Evolutionary conservation across 2,888 invertebrate genomes (phyloP).

Genomic region (Calliscelio sp.): DNA sequence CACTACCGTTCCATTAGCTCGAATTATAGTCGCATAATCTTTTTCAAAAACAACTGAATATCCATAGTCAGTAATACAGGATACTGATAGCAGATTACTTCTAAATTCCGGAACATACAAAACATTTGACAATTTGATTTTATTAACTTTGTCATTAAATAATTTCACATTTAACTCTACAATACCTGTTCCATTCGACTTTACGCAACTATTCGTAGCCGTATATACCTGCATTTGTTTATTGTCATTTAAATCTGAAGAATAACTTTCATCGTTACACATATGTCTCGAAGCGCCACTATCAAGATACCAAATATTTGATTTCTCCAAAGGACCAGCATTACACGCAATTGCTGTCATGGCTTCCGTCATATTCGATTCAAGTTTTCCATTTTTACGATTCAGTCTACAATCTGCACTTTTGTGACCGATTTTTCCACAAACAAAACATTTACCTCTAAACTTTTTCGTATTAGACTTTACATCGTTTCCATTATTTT

Average conservation of each 20-base stretch:
- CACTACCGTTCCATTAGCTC: constrained; percentile 48
- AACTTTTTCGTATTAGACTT: background rate
- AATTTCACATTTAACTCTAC: background rate
- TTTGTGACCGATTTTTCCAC: constrained; percentile 25
- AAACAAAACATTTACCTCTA: background rate
- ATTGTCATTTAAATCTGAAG: background rate
- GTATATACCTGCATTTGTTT: background rate
- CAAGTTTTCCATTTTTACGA: no score
- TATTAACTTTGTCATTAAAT: background rate
- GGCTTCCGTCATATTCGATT: background rate
- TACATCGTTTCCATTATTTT: background rate
- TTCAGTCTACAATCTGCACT: constrained; percentile 18
- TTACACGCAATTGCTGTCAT: background rate
- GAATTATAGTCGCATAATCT: constrained; percentile 71
- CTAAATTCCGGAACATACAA: constrained; percentile 76
- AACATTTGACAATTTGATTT: constrained; percentile 72
- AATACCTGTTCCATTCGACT: background rate
- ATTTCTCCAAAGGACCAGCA: background rate
- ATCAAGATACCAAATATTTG: constrained; percentile 12
- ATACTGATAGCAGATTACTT: constrained; percentile 78
- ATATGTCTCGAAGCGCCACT: constrained; percentile 13
- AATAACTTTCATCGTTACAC: background rate
- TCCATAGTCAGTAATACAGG: constrained; percentile 76
- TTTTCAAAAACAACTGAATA: constrained; percentile 75
- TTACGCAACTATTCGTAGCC: background rate